phyloP scores from a whole-genome alignment of 2,113 vertebrate genomes.

The Onychostoma macrolepis region DNA sequence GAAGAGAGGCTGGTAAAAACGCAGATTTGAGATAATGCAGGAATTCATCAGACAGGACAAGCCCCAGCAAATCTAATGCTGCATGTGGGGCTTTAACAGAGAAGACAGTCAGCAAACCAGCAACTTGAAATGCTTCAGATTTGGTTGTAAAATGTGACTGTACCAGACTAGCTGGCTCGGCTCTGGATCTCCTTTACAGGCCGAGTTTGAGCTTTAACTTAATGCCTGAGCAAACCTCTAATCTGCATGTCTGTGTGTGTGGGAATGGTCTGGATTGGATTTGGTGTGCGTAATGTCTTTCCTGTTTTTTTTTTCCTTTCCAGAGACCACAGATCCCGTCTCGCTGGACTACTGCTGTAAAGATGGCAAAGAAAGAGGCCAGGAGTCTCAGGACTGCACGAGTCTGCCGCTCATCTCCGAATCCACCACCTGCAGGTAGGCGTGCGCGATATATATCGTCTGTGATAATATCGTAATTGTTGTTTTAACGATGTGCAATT shows the following conservation, averaged over 20 bases:
- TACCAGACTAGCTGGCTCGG: background rate
- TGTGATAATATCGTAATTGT: too few species aligned
- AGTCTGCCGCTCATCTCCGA: conserved; percentile 76
- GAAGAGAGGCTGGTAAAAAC: background rate
- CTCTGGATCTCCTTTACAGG: background rate
- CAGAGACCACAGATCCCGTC: conserved; percentile 65
- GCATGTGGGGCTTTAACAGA: background rate
- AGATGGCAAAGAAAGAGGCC: conserved; percentile 82
- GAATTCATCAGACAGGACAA: conserved; percentile 23
- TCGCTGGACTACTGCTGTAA: conserved; percentile 86
- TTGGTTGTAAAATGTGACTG: background rate
- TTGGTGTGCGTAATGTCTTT: background rate
- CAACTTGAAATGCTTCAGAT: background rate
- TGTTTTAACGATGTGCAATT: too few species aligned
- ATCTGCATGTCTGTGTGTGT: conserved; percentile 6
- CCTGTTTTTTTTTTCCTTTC: background rate
- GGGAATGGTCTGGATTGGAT: background rate
- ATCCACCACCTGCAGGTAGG: conserved; percentile 85
- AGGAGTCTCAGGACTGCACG: conserved; percentile 77
- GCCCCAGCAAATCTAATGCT: conserved; percentile 9
- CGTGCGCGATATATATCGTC: too few species aligned
- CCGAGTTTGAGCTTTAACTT: background rate
- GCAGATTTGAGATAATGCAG: background rate
- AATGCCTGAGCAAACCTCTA: background rate
- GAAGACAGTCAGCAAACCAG: background rate